A percentile compares a stretch with the other conserved stretches of the same genome.
Conservation (phyloP, 2,888 invertebrate genomes). For the Entomobrya multifasciata region DNA sequence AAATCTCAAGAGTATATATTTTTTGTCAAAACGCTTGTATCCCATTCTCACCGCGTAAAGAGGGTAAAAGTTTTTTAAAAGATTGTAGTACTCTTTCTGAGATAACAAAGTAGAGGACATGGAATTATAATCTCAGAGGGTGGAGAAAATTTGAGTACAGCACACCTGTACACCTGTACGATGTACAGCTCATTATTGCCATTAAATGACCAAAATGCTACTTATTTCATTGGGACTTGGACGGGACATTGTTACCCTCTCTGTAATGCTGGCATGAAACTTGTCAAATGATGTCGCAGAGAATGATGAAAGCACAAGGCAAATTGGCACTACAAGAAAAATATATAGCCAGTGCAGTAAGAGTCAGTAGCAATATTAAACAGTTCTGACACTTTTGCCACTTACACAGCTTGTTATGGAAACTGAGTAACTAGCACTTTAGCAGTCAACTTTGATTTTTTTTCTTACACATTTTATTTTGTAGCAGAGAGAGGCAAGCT, state of each 20-base stretch:
- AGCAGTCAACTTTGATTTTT: not conserved
- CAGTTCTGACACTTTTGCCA: not conserved
- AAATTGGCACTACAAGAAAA: constrained; percentile 14
- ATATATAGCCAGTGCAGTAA: not conserved
- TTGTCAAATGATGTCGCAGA: constrained; percentile 38
- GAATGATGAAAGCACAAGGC: constrained; percentile 33
- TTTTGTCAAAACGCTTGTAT: too few species aligned
- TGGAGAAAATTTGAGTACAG: not conserved
- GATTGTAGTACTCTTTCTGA: too few species aligned
- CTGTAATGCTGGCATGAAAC: constrained; percentile 28
- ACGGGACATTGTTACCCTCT: constrained; percentile 10
- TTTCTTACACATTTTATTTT: not conserved
- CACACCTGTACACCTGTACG: constrained; percentile 1
- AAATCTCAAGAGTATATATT: too few species aligned
- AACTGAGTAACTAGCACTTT: constrained; percentile 37
- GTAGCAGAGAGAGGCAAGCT: too few species aligned
- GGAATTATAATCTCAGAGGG: not conserved
- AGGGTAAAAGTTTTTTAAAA: too few species aligned
- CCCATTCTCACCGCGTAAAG: too few species aligned
- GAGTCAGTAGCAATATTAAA: not conserved
- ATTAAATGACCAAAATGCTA: not conserved
- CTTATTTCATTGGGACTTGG: too few species aligned
- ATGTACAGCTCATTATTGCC: constrained; percentile 4
- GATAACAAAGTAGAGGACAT: not conserved
- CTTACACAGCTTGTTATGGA: constrained; percentile 51